Percentiles rank a stretch among this genome's conserved stretches.
These are phyloP conservation scores for Bubo scandiacus DNA, from an alignment of 2,113 vertebrate species.

Conservation along the genomic window DNA sequence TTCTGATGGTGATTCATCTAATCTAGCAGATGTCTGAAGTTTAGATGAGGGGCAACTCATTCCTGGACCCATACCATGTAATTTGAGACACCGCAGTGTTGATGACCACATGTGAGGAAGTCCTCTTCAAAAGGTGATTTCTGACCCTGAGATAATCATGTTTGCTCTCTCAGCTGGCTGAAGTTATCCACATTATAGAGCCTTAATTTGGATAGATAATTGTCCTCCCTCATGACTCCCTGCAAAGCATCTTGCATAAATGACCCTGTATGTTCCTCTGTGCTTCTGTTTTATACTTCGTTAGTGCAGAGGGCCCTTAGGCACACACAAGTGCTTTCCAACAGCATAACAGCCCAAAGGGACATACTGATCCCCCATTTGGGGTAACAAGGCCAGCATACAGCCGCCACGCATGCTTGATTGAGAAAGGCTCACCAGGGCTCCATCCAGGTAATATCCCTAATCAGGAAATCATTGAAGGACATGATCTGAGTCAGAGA, in stretches of 20 bases:
- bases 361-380: rapidly evolving
- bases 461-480: not conserved
- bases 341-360: not conserved
- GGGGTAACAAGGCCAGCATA: not conserved
- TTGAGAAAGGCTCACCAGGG: not conserved
- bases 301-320: not conserved
- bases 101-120: not conserved
- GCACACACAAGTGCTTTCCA: not conserved
- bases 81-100: not conserved
- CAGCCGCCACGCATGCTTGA: rapidly evolving
- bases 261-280: not conserved
- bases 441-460: not conserved
- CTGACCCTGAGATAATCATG: not conserved
- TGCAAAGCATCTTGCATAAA: not conserved
- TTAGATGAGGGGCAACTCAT: not conserved
- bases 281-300: rapidly evolving
- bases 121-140: not conserved
- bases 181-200: not conserved
- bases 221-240: not conserved
- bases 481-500: not conserved
- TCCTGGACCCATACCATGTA: not conserved
- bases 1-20: not conserved
- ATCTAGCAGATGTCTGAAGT: not conserved
- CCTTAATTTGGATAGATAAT: not conserved
- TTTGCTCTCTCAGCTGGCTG: not conserved